A percentile compares a stretch with the other conserved stretches of the same genome.
Conservation (phyloP, 2,797 vertebrate genomes). For the Anomalospiza imberbis region DNA sequence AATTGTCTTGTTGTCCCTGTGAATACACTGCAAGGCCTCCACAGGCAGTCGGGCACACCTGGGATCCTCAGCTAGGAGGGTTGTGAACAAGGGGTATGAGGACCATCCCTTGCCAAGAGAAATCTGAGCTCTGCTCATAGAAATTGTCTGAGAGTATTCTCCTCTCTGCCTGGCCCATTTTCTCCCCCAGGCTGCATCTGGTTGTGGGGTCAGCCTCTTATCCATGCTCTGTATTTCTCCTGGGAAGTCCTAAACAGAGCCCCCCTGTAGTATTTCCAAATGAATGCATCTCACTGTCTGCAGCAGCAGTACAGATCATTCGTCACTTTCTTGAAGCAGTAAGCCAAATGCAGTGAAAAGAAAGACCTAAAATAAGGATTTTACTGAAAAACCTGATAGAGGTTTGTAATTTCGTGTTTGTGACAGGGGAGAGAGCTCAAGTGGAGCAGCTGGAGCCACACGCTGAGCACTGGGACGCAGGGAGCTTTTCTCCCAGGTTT, state of each 20-base stretch:
- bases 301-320: not conserved
- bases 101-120: not conserved
- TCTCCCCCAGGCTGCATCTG: not conserved
- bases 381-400: not conserved
- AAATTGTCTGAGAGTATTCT: not conserved
- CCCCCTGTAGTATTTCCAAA: rapidly evolving
- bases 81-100: not conserved
- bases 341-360: not conserved
- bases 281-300: not conserved
- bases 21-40: slow-evolving; percentile 5
- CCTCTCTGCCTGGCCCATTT: not conserved
- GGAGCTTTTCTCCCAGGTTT: not conserved
- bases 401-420: not conserved
- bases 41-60: rapidly evolving
- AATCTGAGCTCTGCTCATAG: not conserved
- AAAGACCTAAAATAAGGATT: not conserved
- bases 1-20: not conserved
- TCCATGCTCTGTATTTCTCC: not conserved
- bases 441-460: not conserved
- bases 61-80: not conserved
- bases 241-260: not conserved
- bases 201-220: not conserved
- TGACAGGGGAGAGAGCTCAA: not conserved
- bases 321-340: not conserved
- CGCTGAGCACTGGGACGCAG: not conserved